Evolutionary conservation across 2,888 invertebrate species (phyloP), one percentile per base, ranked within the genome.

Genomic region (Ceratothoa steindachneri): DNA sequence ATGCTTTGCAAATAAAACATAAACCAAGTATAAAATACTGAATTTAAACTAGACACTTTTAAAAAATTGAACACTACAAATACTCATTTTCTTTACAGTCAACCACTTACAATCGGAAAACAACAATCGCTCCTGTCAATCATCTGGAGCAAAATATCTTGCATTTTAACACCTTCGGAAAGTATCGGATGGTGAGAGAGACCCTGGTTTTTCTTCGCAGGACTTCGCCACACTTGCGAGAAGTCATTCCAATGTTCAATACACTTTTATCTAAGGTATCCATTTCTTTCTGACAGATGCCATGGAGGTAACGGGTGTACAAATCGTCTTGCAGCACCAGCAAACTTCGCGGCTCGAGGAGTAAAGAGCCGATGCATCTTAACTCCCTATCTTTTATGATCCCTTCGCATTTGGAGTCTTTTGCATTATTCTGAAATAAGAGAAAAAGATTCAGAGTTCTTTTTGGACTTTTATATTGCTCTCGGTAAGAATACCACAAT

Each of bases 131-230:
- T n/a, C n/a, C n/a, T n/a, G n/a, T n/a, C n/a, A n/a, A n/a, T n/a
- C n/a, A n/a, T n/a, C n/a, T n/a, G n/a, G n/a, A n/a, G n/a, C n/a
- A n/a, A n/a, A n/a, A n/a, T n/a, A 78, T 27, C 12, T 73, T 71
- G 31, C 64, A 72, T 27, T 78, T 80, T 0, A 78, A 60, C 4
- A 80, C 80, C 55, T 93, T 95, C 60, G 95, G 95, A 51, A 97
- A 96, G 88, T 94, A 91, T 83, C 97, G 88, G 81, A 97, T 94
- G 15, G 97, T 97, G 69, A 97, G 85, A 15, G 97, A 97, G 80
- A 96, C 86, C 82, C 97, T 88, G 4, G 91, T 92, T 9, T 85
- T 85, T 81, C 95, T 87, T 69, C 84, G 81, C 28, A 93, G 81
- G 69, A 83, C 84, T 15, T 80, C 72, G 22, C 69, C 75, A 12